Evolutionary conservation across 2,797 vertebrate species (phyloP).

Genomic region (Diplodus puntazzo): DNA sequence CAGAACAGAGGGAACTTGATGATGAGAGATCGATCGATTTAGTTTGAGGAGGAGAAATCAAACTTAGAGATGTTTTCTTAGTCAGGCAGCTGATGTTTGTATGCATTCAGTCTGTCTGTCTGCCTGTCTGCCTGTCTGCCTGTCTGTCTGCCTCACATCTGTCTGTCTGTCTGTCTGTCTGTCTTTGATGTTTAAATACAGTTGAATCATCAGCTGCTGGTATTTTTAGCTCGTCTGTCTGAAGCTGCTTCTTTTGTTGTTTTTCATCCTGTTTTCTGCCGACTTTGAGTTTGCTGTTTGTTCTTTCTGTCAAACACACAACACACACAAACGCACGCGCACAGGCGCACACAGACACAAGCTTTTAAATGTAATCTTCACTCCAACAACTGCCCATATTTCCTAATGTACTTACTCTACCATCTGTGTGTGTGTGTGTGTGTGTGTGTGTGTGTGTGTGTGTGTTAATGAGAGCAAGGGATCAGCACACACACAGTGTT

Average conservation of each 20-base stretch:
- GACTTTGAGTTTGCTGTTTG: not conserved
- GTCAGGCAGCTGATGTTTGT: not conserved
- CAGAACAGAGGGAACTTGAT: not conserved
- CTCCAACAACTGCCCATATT: not conserved
- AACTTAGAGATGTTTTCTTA: too few relatives aligned
- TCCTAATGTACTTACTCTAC: not conserved
- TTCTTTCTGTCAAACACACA: not conserved
- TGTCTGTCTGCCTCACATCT: not conserved
- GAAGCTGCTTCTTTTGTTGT: constrained; percentile 6
- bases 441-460: not conserved
- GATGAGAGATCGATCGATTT: too few relatives aligned
- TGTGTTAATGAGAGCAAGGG: not conserved
- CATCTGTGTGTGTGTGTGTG: constrained; percentile 1
- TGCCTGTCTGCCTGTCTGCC: not conserved
- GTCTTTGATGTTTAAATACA: not conserved
- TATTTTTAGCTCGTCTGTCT: constrained; percentile 34
- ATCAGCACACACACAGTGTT: not conserved
- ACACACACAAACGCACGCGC: not conserved
- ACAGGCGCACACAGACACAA: not conserved
- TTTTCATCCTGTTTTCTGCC: constrained; percentile 11
- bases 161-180: too few relatives aligned
- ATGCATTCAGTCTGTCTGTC: not conserved
- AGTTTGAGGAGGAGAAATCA: too few relatives aligned
- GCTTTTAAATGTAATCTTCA: not conserved
- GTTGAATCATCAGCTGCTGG: constrained; percentile 2